These are phyloP conservation scores for Argyresthia albistria DNA, from an alignment of 2,888 invertebrate species.

Conservation along the genomic window DNA sequence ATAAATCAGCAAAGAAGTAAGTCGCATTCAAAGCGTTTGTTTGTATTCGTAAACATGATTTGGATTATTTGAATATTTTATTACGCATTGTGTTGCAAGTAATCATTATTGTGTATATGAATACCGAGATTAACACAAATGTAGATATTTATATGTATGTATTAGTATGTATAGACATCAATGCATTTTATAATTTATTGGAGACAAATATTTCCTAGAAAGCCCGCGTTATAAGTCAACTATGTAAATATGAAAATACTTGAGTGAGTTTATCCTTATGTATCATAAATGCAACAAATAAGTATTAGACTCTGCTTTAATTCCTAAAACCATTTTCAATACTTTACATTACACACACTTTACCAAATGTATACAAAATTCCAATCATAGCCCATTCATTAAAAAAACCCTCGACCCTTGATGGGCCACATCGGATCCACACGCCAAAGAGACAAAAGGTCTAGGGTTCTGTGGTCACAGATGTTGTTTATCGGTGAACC, in stretches of 20 bases:
- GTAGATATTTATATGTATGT: too few species aligned
- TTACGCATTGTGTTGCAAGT: constrained; percentile 38
- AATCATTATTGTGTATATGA: constrained; percentile 22
- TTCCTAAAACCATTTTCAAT: too few species aligned
- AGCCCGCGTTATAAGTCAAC: too few species aligned
- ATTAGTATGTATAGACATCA: too few species aligned
- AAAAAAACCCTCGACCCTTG: not conserved
- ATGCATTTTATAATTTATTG: too few species aligned
- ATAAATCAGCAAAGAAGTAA: too few species aligned
- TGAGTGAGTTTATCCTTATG: too few species aligned
- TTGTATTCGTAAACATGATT: constrained; percentile 24
- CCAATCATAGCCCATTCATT: not conserved
- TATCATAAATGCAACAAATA: too few species aligned
- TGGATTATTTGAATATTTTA: constrained; percentile 38
- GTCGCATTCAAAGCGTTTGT: constrained; percentile 9
- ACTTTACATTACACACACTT: too few species aligned
- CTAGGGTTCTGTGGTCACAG: constrained; percentile 29
- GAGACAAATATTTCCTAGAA: too few species aligned
- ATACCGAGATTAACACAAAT: not conserved
- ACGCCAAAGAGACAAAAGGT: not conserved
- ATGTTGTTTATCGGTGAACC: constrained; percentile 53
- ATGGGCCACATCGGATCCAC: not conserved
- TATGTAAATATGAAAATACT: too few species aligned
- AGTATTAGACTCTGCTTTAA: too few species aligned
- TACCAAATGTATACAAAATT: not conserved